Percentiles rank a stretch among this genome's conserved stretches.
These are phyloP conservation scores for Anoncus sp. DNA, from an alignment of 2,888 invertebrate species.

Conservation along the genomic window DNA sequence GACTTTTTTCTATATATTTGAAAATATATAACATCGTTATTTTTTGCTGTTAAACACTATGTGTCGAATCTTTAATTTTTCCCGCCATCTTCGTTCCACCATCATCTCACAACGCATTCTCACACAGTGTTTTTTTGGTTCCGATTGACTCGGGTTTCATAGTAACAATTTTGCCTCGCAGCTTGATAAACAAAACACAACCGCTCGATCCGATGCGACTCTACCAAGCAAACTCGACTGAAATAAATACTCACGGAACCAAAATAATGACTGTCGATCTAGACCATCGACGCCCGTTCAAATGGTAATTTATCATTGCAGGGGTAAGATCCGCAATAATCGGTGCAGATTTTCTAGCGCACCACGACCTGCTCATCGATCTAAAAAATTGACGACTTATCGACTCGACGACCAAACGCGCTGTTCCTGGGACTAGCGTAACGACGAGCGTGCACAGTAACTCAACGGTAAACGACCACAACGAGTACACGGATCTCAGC, in stretches of 20 bases:
- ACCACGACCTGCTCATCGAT: slow-evolving; percentile 9
- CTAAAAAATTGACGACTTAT: slow-evolving; percentile 11
- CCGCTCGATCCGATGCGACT: too few species aligned
- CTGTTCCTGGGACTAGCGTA: not conserved
- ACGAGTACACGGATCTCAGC: not conserved
- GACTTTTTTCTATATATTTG: too few species aligned
- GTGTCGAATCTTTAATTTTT: too few species aligned
- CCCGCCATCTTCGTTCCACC: too few species aligned
- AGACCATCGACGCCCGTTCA: slow-evolving; percentile 16
- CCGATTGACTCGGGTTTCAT: too few species aligned
- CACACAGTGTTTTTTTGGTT: too few species aligned
- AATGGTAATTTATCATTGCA: slow-evolving; percentile 42
- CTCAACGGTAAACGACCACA: not conserved
- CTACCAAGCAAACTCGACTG: slow-evolving; percentile 18
- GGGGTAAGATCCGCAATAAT: slow-evolving; percentile 27
- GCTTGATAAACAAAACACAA: too few species aligned
- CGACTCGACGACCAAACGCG: slow-evolving; percentile 1
- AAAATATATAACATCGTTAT: too few species aligned
- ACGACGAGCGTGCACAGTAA: not conserved
- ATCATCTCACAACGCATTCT: too few species aligned
- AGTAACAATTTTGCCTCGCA: too few species aligned
- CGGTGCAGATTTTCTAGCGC: slow-evolving; percentile 33
- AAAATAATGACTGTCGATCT: slow-evolving; percentile 2
- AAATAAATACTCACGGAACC: slow-evolving; percentile 3
- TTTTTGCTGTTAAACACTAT: too few species aligned